Conservation (phyloP, 2,797 vertebrate species). For the Sardinella longiceps region DNA sequence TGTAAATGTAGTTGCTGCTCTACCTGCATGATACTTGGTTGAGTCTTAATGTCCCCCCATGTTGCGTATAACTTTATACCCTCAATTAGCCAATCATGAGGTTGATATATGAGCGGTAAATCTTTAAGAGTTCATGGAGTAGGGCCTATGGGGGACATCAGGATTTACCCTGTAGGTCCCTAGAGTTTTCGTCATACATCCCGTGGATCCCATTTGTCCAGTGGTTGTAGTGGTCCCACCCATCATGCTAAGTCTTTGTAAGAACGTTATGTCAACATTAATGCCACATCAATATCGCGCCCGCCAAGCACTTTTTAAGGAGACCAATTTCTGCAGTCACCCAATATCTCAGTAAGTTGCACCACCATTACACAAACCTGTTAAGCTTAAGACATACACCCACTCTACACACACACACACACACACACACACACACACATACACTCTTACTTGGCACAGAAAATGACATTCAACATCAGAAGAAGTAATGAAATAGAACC, state of each 20-base stretch:
- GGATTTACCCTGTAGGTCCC: neutral
- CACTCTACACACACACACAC: neutral
- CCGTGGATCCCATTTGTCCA: neutral
- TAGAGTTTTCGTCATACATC: neutral
- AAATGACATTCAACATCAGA: conserved; percentile 19
- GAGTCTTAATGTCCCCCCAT: too few species aligned
- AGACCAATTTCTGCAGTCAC: neutral
- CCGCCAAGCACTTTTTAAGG: neutral
- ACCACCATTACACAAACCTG: neutral
- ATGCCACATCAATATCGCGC: neutral
- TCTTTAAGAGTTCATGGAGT: too few species aligned
- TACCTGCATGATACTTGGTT: too few species aligned
- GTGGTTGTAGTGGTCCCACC: neutral
- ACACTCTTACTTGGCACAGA: neutral
- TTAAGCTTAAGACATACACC: neutral
- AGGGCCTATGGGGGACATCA: too few species aligned
- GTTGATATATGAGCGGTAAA: too few species aligned
- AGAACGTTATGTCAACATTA: neutral
- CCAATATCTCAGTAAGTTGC: neutral
- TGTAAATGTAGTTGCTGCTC: too few species aligned
- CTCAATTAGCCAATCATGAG: too few species aligned
- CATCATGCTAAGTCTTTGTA: neutral
- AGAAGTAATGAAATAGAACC: neutral
- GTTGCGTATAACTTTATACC: too few species aligned
- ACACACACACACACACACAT: too few species aligned